Conservation (phyloP, 2,888 invertebrate species). For the Bellardia bayeri region DNA sequence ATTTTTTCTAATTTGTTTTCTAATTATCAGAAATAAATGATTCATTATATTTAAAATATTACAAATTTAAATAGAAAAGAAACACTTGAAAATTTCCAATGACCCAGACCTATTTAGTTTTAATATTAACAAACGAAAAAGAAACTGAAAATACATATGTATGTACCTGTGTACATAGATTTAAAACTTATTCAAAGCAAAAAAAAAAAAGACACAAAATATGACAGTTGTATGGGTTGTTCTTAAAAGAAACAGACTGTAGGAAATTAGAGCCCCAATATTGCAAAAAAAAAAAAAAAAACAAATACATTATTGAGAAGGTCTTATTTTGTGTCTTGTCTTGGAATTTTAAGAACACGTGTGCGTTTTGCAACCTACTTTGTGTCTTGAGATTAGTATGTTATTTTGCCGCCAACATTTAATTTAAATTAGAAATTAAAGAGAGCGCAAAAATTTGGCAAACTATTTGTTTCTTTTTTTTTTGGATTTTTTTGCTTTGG, state of each 20-base stretch:
- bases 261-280: constrained; percentile 13
- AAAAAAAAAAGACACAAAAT: neutral
- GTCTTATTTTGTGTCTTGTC: neutral
- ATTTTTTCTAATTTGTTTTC: neutral
- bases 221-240: constrained; percentile 42
- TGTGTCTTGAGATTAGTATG: too few relatives aligned
- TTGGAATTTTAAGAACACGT: neutral
- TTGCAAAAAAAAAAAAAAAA: neutral
- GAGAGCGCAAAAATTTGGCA: constrained; percentile 12
- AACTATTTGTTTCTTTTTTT: neutral
- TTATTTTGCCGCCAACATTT: constrained; percentile 43
- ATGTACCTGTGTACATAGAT: constrained; percentile 11
- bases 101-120: constrained; percentile 58
- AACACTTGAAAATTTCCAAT: constrained; percentile 46
- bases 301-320: neutral
- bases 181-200: neutral
- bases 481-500: neutral
- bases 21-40: neutral
- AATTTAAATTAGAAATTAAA: constrained; percentile 28
- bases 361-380: constrained; percentile 39
- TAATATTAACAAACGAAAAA: constrained; percentile 4
- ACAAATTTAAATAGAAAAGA: neutral
- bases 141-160: neutral
- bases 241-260: neutral
- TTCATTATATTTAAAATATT: too few relatives aligned